These are phyloP conservation scores for Theodoxus fluviatilis DNA, from an alignment of 2,888 invertebrate species.

Conservation along the genomic window DNA sequence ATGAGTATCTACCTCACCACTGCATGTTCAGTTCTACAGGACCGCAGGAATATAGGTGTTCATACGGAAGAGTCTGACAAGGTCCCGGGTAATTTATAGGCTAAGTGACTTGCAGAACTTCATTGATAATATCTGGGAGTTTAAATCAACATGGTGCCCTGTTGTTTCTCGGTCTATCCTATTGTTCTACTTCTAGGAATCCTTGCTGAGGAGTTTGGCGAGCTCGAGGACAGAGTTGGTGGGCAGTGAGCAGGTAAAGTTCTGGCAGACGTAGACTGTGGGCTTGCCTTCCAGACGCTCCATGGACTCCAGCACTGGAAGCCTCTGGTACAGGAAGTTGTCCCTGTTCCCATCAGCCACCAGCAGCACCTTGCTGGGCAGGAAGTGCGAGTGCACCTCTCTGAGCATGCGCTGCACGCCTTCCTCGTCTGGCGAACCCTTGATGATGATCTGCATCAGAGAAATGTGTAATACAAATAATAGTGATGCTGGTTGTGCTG, in stretches of 20 bases:
- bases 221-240: slow-evolving; percentile 70
- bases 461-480: too few relatives aligned
- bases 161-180: too few relatives aligned
- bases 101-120: too few relatives aligned
- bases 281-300: slow-evolving; percentile 72
- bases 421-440: slow-evolving; percentile 73
- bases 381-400: slow-evolving; percentile 73
- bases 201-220: slow-evolving; percentile 28
- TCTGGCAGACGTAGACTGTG: slow-evolving; percentile 81
- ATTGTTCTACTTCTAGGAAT: too few relatives aligned
- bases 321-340: slow-evolving; percentile 64
- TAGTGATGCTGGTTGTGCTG: too few relatives aligned
- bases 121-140: too few relatives aligned
- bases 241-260: slow-evolving; percentile 79
- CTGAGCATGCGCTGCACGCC: slow-evolving; percentile 75
- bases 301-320: slow-evolving; percentile 54
- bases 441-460: slow-evolving; percentile 64
- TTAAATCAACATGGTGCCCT: too few relatives aligned
- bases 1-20: too few relatives aligned
- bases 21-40: too few relatives aligned
- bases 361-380: slow-evolving; percentile 75
- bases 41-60: too few relatives aligned
- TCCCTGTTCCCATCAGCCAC: slow-evolving; percentile 69
- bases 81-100: too few relatives aligned
- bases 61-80: too few relatives aligned